Percentiles rank a stretch among this genome's conserved stretches.
These are phyloP conservation scores for Chelonus formosanus DNA, from an alignment of 2,888 invertebrate genomes.

Conservation along the genomic window DNA sequence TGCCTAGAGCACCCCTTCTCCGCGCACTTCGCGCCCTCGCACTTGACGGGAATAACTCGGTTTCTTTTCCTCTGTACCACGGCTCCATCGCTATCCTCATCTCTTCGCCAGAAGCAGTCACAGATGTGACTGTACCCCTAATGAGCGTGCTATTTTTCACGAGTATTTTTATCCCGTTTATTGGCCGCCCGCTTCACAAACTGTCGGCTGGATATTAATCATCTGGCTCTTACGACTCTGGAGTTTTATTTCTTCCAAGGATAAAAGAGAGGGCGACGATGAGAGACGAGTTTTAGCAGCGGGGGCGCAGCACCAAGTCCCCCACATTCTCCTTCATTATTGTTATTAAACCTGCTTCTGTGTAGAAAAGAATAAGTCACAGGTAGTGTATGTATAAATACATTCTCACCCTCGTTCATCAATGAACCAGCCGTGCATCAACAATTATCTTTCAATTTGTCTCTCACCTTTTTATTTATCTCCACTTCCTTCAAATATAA, in stretches of 20 bases:
- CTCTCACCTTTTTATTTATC: conserved; percentile 21
- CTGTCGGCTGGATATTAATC: conserved; percentile 66
- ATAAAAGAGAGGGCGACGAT: conserved; percentile 48
- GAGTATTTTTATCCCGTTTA: conserved; percentile 66
- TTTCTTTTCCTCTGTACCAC: background rate
- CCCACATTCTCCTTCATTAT: conserved; percentile 43
- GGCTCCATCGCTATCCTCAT: background rate
- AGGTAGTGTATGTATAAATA: background rate
- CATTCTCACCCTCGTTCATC: background rate
- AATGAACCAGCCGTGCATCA: conserved; percentile 15
- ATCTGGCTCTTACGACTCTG: conserved; percentile 58
- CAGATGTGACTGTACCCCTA: conserved; percentile 65
- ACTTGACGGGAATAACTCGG: background rate
- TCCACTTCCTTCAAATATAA: background rate
- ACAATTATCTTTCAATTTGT: conserved; percentile 27
- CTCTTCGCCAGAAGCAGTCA: conserved; percentile 48
- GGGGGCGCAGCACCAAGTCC: conserved; percentile 27
- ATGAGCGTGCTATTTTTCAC: conserved; percentile 66
- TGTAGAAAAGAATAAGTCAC: conserved; percentile 25
- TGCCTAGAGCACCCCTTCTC: conserved; percentile 42
- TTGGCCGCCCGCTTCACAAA: conserved; percentile 64
- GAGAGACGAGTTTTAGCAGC: conserved; percentile 30
- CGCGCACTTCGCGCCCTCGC: conserved; percentile 23
- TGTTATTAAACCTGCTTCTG: conserved; percentile 40
- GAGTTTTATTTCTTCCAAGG: conserved; percentile 59